Conservation (phyloP, 2,888 invertebrate species). For the Auanema freiburgensis region DNA sequence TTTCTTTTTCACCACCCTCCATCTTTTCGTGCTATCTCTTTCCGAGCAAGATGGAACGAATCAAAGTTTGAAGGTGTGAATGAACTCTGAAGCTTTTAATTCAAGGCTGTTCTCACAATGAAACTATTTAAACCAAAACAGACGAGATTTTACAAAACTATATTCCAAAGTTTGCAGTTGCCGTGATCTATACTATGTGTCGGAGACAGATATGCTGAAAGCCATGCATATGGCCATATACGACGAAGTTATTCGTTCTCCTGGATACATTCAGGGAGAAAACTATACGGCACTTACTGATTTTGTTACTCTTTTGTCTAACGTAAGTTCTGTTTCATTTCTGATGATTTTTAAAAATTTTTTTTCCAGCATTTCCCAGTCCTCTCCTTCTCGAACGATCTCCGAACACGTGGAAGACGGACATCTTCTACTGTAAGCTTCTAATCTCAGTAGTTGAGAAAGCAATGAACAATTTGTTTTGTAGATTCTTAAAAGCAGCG, state of each 20-base stretch:
- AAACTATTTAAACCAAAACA: no score
- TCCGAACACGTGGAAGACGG: conserved; percentile 37
- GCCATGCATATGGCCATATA: conserved; percentile 59
- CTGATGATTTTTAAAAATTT: conserved; percentile 19
- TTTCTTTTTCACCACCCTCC: no score
- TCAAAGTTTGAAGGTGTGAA: no score
- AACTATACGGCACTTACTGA: conserved; percentile 59
- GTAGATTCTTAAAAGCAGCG: conserved; percentile 57
- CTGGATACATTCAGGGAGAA: conserved; percentile 48
- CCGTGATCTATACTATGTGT: conserved; percentile 58
- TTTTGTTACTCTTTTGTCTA: conserved; percentile 57
- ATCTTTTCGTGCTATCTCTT: no score
- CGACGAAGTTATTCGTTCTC: conserved; percentile 54
- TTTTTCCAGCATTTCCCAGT: conserved; percentile 57
- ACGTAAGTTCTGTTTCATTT: conserved; percentile 36
- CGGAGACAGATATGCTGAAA: conserved; percentile 63
- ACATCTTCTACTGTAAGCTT: conserved; percentile 45
- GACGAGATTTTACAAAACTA: no score
- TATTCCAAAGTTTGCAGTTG: conserved; percentile 56
- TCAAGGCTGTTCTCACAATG: no score
- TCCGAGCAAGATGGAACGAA: no score
- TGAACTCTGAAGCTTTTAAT: no score
- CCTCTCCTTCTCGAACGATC: conserved; percentile 52
- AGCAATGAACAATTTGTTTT: conserved; percentile 10
- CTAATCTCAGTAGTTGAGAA: neutral